phyloP scores from a whole-genome alignment of 2,888 invertebrate genomes.

The Unio delphinus region DNA sequence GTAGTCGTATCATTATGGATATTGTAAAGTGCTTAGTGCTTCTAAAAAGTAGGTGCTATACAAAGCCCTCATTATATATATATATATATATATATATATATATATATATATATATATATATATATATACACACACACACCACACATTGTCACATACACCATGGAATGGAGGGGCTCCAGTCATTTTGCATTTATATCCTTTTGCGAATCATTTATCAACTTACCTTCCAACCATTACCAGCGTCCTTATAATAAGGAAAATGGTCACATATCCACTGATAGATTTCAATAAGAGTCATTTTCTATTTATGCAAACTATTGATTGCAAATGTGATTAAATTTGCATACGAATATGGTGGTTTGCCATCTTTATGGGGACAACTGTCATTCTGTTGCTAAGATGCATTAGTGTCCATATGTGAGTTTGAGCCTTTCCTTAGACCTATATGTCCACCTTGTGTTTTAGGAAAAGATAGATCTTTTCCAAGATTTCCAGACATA shows the following conservation, averaged over 20 bases:
- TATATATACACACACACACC: too few species aligned
- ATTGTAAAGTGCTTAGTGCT: too few species aligned
- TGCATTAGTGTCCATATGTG: conserved; percentile 61
- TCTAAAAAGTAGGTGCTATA: too few species aligned
- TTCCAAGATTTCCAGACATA: conserved; percentile 51
- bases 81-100: too few species aligned
- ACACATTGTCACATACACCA: too few species aligned
- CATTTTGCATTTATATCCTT: too few species aligned
- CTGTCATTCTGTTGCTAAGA: conserved; percentile 56
- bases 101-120: too few species aligned
- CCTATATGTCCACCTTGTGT: conserved; percentile 56
- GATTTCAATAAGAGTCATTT: conserved; percentile 83
- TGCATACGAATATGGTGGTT: conserved; percentile 78
- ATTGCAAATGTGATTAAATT: conserved; percentile 81
- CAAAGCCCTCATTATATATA: too few species aligned
- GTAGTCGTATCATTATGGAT: too few species aligned
- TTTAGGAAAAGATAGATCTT: conserved; percentile 46
- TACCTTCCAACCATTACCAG: conserved; percentile 82
- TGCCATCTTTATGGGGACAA: conserved; percentile 67
- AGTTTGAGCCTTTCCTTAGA: conserved; percentile 62
- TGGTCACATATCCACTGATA: conserved; percentile 82
- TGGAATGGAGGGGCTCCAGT: too few species aligned
- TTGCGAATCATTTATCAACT: conserved; percentile 26
- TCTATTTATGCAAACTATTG: conserved; percentile 78
- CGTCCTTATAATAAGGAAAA: conserved; percentile 81